A percentile compares a stretch with the other conserved stretches of the same genome.
Evolutionary conservation across 1,140 invertebrate species (phyloP).

Genomic region (Grapholita molesta): DNA sequence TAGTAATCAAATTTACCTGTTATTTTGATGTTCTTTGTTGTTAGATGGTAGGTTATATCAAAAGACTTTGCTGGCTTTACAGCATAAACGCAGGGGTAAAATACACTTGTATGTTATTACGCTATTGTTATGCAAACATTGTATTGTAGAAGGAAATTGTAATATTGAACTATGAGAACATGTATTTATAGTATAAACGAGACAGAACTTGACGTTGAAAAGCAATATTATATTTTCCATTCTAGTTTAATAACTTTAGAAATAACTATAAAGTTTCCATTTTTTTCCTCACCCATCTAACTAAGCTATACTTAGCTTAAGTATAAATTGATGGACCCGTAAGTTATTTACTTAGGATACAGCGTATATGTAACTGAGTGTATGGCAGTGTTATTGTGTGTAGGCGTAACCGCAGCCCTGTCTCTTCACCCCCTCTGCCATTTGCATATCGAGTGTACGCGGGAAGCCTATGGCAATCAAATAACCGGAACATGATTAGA

Average conservation of each 20-base stretch:
- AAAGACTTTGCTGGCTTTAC: not conserved
- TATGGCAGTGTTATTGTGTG: constrained; percentile 36
- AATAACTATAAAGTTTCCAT: not conserved
- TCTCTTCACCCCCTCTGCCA: constrained; percentile 23
- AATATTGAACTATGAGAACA: constrained; percentile 21
- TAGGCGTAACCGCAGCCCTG: constrained; percentile 47
- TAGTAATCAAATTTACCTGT: constrained; percentile 1
- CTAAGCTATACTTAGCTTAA: not conserved
- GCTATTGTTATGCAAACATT: constrained; percentile 13
- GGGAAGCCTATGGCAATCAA: constrained; percentile 16
- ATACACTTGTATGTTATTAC: constrained; percentile 3
- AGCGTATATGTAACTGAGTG: not conserved
- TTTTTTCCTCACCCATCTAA: not conserved
- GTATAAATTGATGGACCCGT: not conserved
- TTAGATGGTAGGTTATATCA: not conserved
- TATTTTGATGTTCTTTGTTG: constrained; percentile 1
- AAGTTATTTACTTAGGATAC: not conserved
- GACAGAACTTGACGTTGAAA: constrained; percentile 3
- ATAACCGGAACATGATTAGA: not conserved
- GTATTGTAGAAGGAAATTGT: constrained; percentile 9
- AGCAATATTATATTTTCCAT: constrained; percentile 5
- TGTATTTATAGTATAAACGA: too few species aligned
- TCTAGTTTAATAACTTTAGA: not conserved
- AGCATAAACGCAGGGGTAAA: not conserved
- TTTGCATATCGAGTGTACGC: constrained; percentile 1